A percentile compares a stretch with the other conserved stretches of the same genome.
Evolutionary conservation across 2,888 invertebrate species (phyloP).

Genomic region (Marasmarcha lunaedactyla): DNA sequence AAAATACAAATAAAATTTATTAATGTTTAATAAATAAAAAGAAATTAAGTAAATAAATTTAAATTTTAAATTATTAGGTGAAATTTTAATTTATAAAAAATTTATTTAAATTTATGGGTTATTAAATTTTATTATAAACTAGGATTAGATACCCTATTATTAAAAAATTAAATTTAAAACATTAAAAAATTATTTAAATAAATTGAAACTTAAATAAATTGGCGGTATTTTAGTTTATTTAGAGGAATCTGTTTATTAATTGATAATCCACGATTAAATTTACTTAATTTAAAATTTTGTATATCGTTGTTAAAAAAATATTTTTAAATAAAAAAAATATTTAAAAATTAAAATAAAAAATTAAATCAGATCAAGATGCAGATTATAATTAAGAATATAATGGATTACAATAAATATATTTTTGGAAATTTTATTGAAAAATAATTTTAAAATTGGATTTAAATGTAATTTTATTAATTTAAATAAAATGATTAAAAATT

Average conservation of each 20-base stretch:
- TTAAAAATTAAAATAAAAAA: conserved; percentile 41
- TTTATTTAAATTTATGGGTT: conserved; percentile 37
- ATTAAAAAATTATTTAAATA: conserved; percentile 70
- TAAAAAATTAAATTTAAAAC: conserved; percentile 56
- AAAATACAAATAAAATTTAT: conserved; percentile 68
- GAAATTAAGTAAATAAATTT: conserved; percentile 29
- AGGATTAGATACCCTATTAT: conserved; percentile 80
- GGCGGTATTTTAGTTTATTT: conserved; percentile 78
- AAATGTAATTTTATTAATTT: conserved; percentile 72
- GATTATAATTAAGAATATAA: conserved; percentile 73
- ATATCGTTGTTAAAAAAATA: conserved; percentile 61
- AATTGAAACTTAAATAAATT: conserved; percentile 77
- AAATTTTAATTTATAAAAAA: conserved; percentile 67
- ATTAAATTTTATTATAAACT: conserved; percentile 66
- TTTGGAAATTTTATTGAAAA: conserved; percentile 49
- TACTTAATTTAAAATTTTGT: conserved; percentile 59
- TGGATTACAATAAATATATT: conserved; percentile 76
- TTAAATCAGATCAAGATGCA: conserved; percentile 80
- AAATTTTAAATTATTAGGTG: conserved; percentile 64
- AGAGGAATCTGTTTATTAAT: conserved; percentile 78
- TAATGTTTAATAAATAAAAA: conserved; percentile 41
- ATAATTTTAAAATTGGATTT: conserved; percentile 72
- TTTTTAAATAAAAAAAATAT: conserved; percentile 51
- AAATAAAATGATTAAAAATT: conserved; percentile 72
- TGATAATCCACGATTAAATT: conserved; percentile 74